Conservation (phyloP, 2,888 invertebrate genomes). For the Globia sparganii region DNA sequence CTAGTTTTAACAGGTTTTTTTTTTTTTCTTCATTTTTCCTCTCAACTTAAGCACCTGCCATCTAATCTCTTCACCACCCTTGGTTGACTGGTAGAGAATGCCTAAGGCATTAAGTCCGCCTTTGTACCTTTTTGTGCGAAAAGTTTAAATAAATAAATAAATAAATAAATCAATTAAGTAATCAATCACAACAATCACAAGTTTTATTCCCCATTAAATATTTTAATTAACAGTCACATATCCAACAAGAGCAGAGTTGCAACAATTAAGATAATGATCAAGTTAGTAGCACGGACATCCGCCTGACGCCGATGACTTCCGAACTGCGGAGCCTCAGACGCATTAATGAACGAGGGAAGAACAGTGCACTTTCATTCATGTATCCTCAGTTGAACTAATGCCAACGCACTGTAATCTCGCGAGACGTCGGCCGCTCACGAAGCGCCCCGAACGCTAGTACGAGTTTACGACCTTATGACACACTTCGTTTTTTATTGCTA, state of each 20-base stretch:
- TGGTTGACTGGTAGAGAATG: too few relatives aligned
- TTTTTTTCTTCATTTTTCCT: too few relatives aligned
- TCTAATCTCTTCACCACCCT: too few relatives aligned
- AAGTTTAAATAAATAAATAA: too few relatives aligned
- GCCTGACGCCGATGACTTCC: slow-evolving; percentile 61
- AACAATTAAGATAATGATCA: slow-evolving; percentile 39
- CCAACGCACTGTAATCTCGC: slow-evolving; percentile 87
- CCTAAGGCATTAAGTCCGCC: too few relatives aligned
- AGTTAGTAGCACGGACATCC: slow-evolving; percentile 66
- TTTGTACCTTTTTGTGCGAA: too few relatives aligned
- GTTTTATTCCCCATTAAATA: neutral
- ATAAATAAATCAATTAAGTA: neutral
- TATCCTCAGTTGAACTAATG: slow-evolving; percentile 75
- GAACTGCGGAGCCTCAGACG: slow-evolving; percentile 65
- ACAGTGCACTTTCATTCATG: slow-evolving; percentile 83
- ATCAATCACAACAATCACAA: neutral
- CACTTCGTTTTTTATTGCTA: slow-evolving; percentile 47
- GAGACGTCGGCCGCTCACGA: slow-evolving; percentile 81
- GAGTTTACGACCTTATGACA: slow-evolving; percentile 55
- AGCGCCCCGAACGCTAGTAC: slow-evolving; percentile 43
- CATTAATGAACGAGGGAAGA: slow-evolving; percentile 64
- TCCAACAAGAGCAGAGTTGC: slow-evolving; percentile 16
- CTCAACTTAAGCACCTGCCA: too few relatives aligned
- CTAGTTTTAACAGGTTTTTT: too few relatives aligned
- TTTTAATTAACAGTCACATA: slow-evolving; percentile 17